Conservation (phyloP, 2,888 invertebrate species). For the Microctonus brassicae region DNA sequence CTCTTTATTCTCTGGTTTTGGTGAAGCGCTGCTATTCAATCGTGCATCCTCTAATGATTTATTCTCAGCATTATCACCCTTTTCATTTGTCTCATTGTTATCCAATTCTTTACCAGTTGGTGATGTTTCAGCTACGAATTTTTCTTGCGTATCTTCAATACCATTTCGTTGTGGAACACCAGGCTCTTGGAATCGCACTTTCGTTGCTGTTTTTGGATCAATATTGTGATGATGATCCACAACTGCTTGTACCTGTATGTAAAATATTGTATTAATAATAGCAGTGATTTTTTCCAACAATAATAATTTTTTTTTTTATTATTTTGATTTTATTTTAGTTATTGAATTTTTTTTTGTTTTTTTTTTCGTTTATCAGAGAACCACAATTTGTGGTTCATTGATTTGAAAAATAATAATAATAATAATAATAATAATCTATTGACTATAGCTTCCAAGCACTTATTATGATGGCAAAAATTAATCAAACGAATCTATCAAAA, state of each 20-base stretch:
- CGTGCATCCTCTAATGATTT: conserved; percentile 63
- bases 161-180: conserved; percentile 61
- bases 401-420: conserved; percentile 40
- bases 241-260: conserved; percentile 88
- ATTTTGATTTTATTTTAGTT: no score
- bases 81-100: conserved; percentile 56
- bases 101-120: conserved; percentile 48
- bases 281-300: background rate
- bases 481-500: conserved; percentile 53
- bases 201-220: conserved; percentile 81
- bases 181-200: conserved; percentile 90
- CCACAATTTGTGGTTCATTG: background rate
- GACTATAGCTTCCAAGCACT: conserved; percentile 60
- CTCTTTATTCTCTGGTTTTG: conserved; percentile 62
- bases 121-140: conserved; percentile 55
- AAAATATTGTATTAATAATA: conserved; percentile 17
- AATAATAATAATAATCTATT: conserved; percentile 44
- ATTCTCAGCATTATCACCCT: conserved; percentile 60
- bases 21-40: conserved; percentile 55
- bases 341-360: no score
- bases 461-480: conserved; percentile 55
- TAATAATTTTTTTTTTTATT: no score
- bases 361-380: conserved; percentile 20
- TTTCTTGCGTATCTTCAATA: conserved; percentile 63
- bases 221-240: conserved; percentile 89